These are phyloP conservation scores for Phylloscopus collybita DNA, from an alignment of 2,797 vertebrate genomes.

Conservation along the genomic window DNA sequence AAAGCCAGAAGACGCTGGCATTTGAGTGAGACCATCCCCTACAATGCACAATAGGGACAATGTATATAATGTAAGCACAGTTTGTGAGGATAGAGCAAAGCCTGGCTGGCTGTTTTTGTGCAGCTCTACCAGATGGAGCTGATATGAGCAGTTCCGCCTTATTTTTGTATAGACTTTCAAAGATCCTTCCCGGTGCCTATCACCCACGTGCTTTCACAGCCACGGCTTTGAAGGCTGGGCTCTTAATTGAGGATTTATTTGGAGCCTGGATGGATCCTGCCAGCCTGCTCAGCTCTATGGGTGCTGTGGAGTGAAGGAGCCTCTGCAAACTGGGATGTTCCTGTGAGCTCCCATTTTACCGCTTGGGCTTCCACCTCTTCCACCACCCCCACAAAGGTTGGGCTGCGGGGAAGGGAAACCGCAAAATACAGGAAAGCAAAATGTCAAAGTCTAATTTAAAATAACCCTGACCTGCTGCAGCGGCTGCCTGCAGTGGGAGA, in stretches of 20 bases:
- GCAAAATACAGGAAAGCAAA: neutral
- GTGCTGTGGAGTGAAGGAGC: neutral
- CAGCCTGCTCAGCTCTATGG: neutral
- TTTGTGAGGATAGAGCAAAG: neutral
- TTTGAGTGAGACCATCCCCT: conserved; percentile 48
- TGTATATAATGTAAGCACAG: neutral
- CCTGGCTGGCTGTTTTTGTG: neutral
- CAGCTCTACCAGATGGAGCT: neutral
- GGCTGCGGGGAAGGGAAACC: neutral
- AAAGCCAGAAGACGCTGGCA: conserved; percentile 54
- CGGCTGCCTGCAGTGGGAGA: neutral
- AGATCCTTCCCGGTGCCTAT: neutral
- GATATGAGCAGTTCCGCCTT: neutral
- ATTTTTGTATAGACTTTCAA: neutral
- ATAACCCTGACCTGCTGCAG: neutral
- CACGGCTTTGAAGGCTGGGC: neutral
- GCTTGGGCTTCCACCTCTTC: neutral
- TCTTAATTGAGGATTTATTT: accelerated
- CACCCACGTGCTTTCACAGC: neutral
- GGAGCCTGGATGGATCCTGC: neutral
- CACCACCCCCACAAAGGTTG: neutral
- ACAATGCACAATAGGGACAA: conserved; percentile 49
- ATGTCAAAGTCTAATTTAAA: neutral
- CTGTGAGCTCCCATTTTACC: neutral
- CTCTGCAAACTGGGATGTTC: neutral